Percentiles rank a stretch among this genome's conserved stretches.
Conservation (phyloP, 2,888 invertebrate genomes). For the Chalcis sispes region DNA sequence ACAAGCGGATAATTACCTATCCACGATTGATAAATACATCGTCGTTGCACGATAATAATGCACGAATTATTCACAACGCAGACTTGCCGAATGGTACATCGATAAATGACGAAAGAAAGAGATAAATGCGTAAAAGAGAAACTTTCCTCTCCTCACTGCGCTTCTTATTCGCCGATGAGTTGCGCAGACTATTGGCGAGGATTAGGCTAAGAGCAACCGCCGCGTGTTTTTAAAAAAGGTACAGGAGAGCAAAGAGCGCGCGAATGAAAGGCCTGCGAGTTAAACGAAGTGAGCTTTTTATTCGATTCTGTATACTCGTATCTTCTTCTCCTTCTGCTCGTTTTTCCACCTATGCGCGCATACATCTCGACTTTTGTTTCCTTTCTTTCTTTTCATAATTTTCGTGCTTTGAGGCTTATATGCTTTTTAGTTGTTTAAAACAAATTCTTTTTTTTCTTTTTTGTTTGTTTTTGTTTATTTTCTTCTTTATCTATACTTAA, state of each 20-base stretch:
- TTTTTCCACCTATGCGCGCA: neutral
- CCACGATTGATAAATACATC: too few relatives aligned
- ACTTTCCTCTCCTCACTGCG: constrained; percentile 46
- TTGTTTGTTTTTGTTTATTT: neutral
- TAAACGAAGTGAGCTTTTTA: constrained; percentile 49
- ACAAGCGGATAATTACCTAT: too few relatives aligned
- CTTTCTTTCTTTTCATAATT: neutral
- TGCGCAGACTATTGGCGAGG: constrained; percentile 45
- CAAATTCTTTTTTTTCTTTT: too few relatives aligned
- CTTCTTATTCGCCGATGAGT: constrained; percentile 54
- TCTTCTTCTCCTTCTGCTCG: constrained; percentile 16
- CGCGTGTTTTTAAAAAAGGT: constrained; percentile 1
- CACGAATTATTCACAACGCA: too few relatives aligned
- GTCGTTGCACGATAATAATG: too few relatives aligned
- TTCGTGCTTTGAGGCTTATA: constrained; percentile 19
- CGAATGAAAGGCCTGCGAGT: constrained; percentile 51
- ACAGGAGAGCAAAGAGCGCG: constrained; percentile 36
- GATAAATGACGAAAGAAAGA: too few relatives aligned
- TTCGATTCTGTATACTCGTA: constrained; percentile 8
- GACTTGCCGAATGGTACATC: too few relatives aligned
- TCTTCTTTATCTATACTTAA: neutral
- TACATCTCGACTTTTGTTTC: neutral
- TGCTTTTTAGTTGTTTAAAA: constrained; percentile 23
- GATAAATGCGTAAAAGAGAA: constrained; percentile 61
- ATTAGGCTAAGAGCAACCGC: constrained; percentile 37